A percentile compares a stretch with the other conserved stretches of the same genome.
Evolutionary conservation across 2,888 invertebrate species (phyloP).

Genomic region (Ennomos fuscantarius): DNA sequence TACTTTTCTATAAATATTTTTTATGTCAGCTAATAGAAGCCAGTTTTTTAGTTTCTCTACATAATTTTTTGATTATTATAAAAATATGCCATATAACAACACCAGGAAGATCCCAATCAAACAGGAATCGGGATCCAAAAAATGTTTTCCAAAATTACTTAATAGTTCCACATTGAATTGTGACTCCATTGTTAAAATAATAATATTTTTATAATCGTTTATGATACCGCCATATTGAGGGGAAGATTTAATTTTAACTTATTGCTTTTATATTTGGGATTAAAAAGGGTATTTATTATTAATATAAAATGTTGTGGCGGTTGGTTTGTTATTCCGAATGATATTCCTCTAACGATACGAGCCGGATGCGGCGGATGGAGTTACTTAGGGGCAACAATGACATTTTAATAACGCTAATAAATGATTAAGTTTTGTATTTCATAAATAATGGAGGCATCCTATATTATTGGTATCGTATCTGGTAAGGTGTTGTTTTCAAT

Average conservation of each 20-base stretch:
- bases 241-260: conserved; percentile 50
- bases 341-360: conserved; percentile 36
- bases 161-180: conserved; percentile 22
- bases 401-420: not conserved
- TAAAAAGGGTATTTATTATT: conserved; percentile 45
- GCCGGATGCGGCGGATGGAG: conserved; percentile 43
- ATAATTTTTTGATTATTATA: no score
- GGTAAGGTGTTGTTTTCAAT: no score
- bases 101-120: conserved; percentile 1
- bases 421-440: not conserved
- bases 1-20: no score
- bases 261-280: conserved; percentile 35
- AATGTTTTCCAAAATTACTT: conserved; percentile 2
- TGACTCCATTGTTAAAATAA: conserved; percentile 14
- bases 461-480: no score
- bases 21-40: no score
- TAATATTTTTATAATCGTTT: conserved; percentile 30
- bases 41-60: no score
- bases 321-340: conserved; percentile 42
- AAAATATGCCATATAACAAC: not conserved
- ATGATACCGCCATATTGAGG: conserved; percentile 41
- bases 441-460: no score
- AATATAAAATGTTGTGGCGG: conserved; percentile 48
- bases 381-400: conserved; percentile 29
- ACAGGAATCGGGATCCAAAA: conserved; percentile 26